Conservation (phyloP, 2,888 invertebrate genomes). For the Saturnia japonica region DNA sequence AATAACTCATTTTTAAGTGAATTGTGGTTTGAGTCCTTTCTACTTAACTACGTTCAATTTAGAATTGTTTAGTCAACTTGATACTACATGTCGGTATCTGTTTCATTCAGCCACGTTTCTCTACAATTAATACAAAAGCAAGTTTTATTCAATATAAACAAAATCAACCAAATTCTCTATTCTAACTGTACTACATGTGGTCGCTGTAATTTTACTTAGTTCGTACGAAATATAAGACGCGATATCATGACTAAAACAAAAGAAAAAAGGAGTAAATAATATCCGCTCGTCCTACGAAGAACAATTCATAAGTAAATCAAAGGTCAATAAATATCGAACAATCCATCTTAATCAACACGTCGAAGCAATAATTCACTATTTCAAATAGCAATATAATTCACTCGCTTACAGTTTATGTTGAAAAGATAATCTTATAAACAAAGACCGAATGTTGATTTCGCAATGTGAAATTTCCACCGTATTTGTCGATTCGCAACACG, state of each 20-base stretch:
- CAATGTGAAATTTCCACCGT: constrained; percentile 28
- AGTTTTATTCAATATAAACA: background rate
- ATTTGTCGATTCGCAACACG: constrained; percentile 69
- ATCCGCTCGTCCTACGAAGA: constrained; percentile 30
- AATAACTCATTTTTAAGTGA: no score
- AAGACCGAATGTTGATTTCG: constrained; percentile 3
- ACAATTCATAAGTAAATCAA: constrained; percentile 27
- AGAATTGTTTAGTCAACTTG: no score
- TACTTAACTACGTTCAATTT: no score
- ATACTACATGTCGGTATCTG: no score
- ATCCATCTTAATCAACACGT: constrained; percentile 49
- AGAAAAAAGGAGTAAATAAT: background rate
- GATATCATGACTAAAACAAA: constrained; percentile 31
- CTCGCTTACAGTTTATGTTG: constrained; percentile 25
- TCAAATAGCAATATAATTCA: constrained; percentile 11
- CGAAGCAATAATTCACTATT: constrained; percentile 39
- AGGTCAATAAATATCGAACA: constrained; percentile 25
- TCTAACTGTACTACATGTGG: background rate
- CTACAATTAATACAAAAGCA: no score
- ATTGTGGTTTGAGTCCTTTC: no score
- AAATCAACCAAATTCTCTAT: background rate
- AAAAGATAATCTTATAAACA: constrained; percentile 14
- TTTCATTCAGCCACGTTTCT: no score
- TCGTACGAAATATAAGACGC: background rate
- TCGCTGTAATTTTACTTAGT: background rate